Evolutionary conservation across 2,888 invertebrate genomes (phyloP).

Genomic region (Malthinus flaveolus): DNA sequence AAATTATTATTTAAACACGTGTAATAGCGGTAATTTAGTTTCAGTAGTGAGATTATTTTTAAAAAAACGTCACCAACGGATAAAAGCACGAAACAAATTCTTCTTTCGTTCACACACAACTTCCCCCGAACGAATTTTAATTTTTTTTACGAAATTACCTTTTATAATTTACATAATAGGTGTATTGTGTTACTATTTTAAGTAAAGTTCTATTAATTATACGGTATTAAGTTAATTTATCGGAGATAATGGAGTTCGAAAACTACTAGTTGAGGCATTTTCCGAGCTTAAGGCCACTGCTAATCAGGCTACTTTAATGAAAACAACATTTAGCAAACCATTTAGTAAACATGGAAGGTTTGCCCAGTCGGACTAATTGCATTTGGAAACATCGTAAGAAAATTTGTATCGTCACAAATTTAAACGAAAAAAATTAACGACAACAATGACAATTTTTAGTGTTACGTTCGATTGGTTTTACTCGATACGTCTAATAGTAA

Average conservation of each 20-base stretch:
- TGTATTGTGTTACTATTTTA: constrained; percentile 4
- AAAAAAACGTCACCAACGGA: neutral
- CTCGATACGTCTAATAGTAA: too few species aligned
- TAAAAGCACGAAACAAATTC: neutral
- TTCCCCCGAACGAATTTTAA: neutral
- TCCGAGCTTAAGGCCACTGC: constrained; percentile 12
- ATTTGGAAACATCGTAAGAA: constrained; percentile 41
- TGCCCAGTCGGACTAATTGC: constrained; percentile 36
- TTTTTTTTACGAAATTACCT: neutral
- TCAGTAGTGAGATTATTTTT: constrained; percentile 10
- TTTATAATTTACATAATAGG: constrained; percentile 7
- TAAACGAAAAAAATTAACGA: constrained; percentile 17
- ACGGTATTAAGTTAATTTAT: constrained; percentile 16
- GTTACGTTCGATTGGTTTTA: neutral
- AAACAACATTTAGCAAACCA: constrained; percentile 19
- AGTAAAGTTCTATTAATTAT: constrained; percentile 11
- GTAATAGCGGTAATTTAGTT: constrained; percentile 24
- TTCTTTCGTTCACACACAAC: neutral
- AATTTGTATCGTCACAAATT: constrained; percentile 19
- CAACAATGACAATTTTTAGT: constrained; percentile 23
- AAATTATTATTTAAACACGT: constrained; percentile 30
- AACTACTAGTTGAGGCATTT: constrained; percentile 15
- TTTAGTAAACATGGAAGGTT: constrained; percentile 35
- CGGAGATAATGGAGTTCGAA: constrained; percentile 14
- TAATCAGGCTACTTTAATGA: constrained; percentile 23